Percentiles rank a stretch among this genome's conserved stretches.
These are phyloP conservation scores for Heliangelus exortis DNA, from an alignment of 2,797 vertebrate genomes.

Conservation along the genomic window DNA sequence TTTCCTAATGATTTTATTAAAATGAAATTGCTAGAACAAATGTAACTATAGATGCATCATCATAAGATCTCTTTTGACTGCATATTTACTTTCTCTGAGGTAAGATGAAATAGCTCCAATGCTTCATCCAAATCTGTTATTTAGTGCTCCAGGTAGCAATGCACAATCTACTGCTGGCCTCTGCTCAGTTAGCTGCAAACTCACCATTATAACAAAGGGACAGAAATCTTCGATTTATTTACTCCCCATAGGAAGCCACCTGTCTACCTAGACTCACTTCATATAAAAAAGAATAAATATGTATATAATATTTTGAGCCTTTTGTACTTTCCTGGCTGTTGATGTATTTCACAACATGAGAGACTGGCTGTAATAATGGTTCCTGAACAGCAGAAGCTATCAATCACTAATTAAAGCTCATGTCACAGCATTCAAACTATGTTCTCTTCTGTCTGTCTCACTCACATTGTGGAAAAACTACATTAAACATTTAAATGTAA, in stretches of 20 bases:
- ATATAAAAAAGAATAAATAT: neutral
- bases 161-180: neutral
- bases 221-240: neutral
- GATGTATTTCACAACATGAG: neutral
- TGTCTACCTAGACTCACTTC: neutral
- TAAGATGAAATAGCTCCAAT: neutral
- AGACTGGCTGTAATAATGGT: neutral
- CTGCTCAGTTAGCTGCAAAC: conserved; percentile 4
- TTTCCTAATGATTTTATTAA: neutral
- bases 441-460: neutral
- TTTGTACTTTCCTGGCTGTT: neutral
- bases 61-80: neutral
- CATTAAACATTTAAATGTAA: neutral
- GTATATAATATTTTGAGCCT: neutral
- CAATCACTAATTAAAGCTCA: neutral
- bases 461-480: neutral
- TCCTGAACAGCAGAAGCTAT: neutral
- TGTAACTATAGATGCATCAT: neutral
- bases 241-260: neutral
- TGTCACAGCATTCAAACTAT: neutral
- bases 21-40: neutral
- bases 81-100: neutral
- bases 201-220: neutral
- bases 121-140: neutral
- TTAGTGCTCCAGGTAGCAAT: neutral